Base-by-base conservation (phyloP, 2,797 vertebrate species). In the Denticeps clupeoides region DNA sequence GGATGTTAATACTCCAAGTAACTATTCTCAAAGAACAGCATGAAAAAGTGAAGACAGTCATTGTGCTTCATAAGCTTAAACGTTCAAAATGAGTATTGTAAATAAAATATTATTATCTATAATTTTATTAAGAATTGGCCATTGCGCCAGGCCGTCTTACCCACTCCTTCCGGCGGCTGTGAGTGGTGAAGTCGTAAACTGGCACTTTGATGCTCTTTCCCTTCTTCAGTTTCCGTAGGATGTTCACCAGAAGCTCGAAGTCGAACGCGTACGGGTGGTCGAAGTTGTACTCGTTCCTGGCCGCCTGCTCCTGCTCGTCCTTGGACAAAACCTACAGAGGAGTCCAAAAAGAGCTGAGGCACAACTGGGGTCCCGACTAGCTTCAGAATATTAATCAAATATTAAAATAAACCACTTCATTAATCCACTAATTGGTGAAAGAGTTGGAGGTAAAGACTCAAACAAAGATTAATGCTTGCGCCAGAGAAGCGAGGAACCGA, bases 141-240 rank as follows among this genome's bases (percentile, higher is more conserved):
- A 22, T 12, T 13, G 9, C 7, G 7, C 5, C n/a, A 4, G n/a
- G n/a, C n/a, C n/a, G n/a, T 27, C 84, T 43, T 60, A 90, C 89
- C 87, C 89, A 90, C 60, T 91, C 88, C 27, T 90, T 89, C 53
- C 88, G 74, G 9, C 89, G 81, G 69, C 78, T 82, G 80, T 91
- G 89, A 0, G 73, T 76, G 6, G 80, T 88, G 68, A 89, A 91
- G 72, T 91, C 88, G 0, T 91, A 91, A 4, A 91, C 86, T 0
- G 89, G 89, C 25, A 91, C 89, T 59, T 89, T 91, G 57, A 90
- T 76, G n/a, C 88, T 91, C 55, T 90, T 91, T 21, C 89, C 88
- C 47, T 89, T 91, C 74, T 93, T 91, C 21, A 91, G 79, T 67
- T 90, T 90, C 10, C 87, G 75, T 24, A 91, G 70, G 6, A 90